Percentiles rank a stretch among this genome's conserved stretches.
phyloP scores from a whole-genome alignment of 1,140 invertebrate species.

The Bombus superbus region DNA sequence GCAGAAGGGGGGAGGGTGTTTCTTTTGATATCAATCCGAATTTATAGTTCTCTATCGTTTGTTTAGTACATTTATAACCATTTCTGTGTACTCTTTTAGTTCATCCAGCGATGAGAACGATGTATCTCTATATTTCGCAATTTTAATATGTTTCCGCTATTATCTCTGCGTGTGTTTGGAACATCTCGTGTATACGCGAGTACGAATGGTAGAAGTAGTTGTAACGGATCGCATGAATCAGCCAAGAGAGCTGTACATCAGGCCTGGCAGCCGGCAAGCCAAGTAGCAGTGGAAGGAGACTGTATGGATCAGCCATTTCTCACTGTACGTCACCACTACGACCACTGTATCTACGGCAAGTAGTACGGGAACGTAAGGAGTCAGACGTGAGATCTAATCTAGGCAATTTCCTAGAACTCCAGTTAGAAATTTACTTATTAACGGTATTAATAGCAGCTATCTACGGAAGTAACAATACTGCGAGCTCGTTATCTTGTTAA shows the following conservation, averaged over 20 bases:
- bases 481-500: not conserved
- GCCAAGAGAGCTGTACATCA: slow-evolving; percentile 47
- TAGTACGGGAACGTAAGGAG: slow-evolving; percentile 13
- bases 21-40: too few species aligned
- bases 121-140: not conserved
- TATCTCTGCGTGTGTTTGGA: not conserved
- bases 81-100: too few species aligned
- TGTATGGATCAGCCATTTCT: slow-evolving; percentile 49
- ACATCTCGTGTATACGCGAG: not conserved
- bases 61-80: too few species aligned
- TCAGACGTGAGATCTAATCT: slow-evolving; percentile 9
- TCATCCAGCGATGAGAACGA: not conserved
- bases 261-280: slow-evolving; percentile 15
- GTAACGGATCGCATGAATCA: slow-evolving; percentile 49
- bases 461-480: not conserved
- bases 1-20: too few species aligned
- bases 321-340: slow-evolving; percentile 37
- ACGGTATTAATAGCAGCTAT: not conserved
- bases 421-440: not conserved
- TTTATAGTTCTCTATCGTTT: too few species aligned
- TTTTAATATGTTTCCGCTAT: not conserved
- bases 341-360: slow-evolving; percentile 8
- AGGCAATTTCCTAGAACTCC: not conserved
- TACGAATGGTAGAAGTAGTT: slow-evolving; percentile 14
- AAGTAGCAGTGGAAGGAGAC: slow-evolving; percentile 37